These are phyloP conservation scores for Tenualosa ilisha DNA, from an alignment of 2,797 vertebrate species.

Conservation along the genomic window DNA sequence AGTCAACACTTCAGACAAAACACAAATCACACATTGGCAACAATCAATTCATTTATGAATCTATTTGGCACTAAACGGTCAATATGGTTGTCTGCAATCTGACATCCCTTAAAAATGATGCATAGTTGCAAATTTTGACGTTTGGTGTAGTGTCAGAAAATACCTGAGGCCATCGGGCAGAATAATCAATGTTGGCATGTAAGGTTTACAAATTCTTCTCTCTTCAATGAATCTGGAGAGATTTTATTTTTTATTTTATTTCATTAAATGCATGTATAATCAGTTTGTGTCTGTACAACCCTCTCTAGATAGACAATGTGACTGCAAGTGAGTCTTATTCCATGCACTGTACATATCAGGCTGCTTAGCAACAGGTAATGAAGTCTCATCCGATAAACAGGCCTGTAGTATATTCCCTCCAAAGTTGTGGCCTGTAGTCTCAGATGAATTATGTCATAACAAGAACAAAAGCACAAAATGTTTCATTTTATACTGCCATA, in stretches of 20 bases:
- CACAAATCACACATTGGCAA: slow-evolving; percentile 24
- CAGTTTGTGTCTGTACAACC: neutral
- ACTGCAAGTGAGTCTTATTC: neutral
- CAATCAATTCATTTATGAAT: slow-evolving; percentile 35
- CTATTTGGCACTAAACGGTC: slow-evolving; percentile 14
- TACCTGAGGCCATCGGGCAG: neutral
- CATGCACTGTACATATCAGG: neutral
- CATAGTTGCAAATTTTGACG: neutral
- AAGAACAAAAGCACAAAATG: neutral
- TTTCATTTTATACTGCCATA: neutral
- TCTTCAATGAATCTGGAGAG: too few species aligned
- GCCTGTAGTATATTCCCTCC: neutral
- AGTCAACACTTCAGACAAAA: slow-evolving; percentile 43
- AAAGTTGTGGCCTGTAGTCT: neutral
- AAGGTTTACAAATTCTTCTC: too few species aligned
- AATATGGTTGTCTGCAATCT: neutral
- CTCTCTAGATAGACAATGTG: neutral
- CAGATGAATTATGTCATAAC: neutral
- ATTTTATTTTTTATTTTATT: too few species aligned
- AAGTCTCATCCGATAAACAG: neutral
- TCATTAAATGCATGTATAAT: neutral
- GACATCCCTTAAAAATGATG: too few species aligned
- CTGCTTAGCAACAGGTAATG: neutral
- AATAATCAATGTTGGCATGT: neutral
- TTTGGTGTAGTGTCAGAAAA: neutral